phyloP scores from a whole-genome alignment of 2,113 vertebrate species.

The Clinocottus analis region DNA sequence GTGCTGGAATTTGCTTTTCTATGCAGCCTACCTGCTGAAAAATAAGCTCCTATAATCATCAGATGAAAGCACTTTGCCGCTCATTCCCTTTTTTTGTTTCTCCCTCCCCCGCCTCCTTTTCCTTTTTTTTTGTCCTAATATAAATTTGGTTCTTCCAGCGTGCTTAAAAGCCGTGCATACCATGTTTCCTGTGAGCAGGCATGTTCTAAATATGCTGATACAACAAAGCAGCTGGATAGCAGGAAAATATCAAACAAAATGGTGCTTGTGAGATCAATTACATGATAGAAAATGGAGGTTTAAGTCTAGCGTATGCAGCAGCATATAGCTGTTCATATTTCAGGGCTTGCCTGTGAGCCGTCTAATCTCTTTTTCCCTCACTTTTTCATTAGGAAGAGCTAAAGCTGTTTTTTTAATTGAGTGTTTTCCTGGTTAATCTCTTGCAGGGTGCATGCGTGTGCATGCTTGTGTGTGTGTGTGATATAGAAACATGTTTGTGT shows the following conservation, averaged over 20 bases:
- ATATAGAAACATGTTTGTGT: conserved; percentile 46
- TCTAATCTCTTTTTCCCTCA: conserved; percentile 63
- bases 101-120: conserved; percentile 43
- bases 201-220: conserved; percentile 75
- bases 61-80: conserved; percentile 65
- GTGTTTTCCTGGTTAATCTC: conserved; percentile 65
- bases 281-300: conserved; percentile 83
- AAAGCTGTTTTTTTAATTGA: conserved; percentile 68
- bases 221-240: conserved; percentile 66
- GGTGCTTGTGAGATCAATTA: conserved; percentile 82
- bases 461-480: conserved; percentile 34
- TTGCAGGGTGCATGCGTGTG: conserved; percentile 36
- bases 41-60: conserved; percentile 67
- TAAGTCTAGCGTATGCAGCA: conserved; percentile 63
- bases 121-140: conserved; percentile 28
- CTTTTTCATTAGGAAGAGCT: conserved; percentile 62
- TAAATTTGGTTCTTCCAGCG: conserved; percentile 61
- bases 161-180: conserved; percentile 61
- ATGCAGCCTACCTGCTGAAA: conserved; percentile 70
- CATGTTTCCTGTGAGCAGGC: conserved; percentile 67
- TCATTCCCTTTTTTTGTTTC: conserved; percentile 51
- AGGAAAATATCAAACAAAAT: conserved; percentile 81
- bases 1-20: conserved; percentile 59
- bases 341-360: conserved; percentile 45
- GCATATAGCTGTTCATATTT: conserved; percentile 74